Evolutionary conservation across 2,113 vertebrate genomes (phyloP).

Genomic region (Pagrus major): DNA sequence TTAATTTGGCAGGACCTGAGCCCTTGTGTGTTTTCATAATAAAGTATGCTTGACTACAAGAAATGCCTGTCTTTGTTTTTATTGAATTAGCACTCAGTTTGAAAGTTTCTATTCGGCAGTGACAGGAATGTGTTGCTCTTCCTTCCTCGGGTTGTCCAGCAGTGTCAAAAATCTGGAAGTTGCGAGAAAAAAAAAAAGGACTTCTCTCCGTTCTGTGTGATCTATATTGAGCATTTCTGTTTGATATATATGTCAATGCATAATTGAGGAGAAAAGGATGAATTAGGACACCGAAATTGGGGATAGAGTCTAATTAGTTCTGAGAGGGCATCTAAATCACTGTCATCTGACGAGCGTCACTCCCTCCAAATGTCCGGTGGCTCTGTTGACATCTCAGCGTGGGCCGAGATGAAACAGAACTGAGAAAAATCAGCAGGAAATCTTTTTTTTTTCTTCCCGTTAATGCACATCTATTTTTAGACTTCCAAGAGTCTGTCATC

Average conservation of each 20-base stretch:
- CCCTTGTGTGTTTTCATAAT: conserved; percentile 49
- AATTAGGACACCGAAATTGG: conserved; percentile 59
- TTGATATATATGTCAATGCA: conserved; percentile 56
- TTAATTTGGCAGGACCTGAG: conserved; percentile 37
- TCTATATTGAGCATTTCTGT: conserved; percentile 35
- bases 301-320: conserved; percentile 64
- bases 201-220: not conserved
- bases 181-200: not conserved
- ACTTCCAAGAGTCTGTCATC: conserved; percentile 28
- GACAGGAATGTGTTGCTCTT: not conserved
- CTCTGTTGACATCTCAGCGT: conserved; percentile 44
- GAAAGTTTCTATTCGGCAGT: not conserved
- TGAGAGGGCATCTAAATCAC: conserved; percentile 67
- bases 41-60: conserved; percentile 47
- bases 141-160: not conserved
- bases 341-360: conserved; percentile 51
- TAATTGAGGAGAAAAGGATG: conserved; percentile 57
- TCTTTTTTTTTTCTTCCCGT: not conserved
- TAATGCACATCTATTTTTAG: conserved; percentile 41
- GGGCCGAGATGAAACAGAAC: conserved; percentile 28
- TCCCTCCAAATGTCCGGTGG: conserved; percentile 36
- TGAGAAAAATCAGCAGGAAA: conserved; percentile 36
- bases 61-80: not conserved
- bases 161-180: not conserved
- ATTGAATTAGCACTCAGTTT: not conserved